phyloP scores from a whole-genome alignment of 2,113 vertebrate species.

The Myrmecobius fasciatus region DNA sequence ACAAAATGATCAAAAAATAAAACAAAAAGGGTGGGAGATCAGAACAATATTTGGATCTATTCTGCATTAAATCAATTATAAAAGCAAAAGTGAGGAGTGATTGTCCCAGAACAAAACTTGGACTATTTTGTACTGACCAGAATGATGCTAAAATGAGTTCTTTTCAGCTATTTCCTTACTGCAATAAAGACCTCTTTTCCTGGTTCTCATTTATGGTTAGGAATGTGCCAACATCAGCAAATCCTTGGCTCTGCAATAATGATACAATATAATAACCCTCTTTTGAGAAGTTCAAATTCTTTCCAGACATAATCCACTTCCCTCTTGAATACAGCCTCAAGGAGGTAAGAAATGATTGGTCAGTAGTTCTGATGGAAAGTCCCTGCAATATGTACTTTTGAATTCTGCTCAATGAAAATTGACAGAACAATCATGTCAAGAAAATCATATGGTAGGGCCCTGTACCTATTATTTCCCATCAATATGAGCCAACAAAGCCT shows the following conservation, averaged over 20 bases:
- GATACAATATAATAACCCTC: constrained; percentile 35
- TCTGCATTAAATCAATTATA: background rate
- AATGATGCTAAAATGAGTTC: background rate
- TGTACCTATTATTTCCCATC: background rate
- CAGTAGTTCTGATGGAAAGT: constrained; percentile 21
- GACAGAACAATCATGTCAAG: background rate
- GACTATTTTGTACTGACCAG: background rate
- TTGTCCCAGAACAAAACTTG: background rate
- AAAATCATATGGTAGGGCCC: background rate
- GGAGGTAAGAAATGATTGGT: constrained; percentile 8
- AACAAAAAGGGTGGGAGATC: background rate
- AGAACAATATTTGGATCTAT: background rate
- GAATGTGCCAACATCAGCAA: constrained; percentile 37
- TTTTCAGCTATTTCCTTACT: background rate
- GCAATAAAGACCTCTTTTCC: background rate
- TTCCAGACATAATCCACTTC: constrained; percentile 23
- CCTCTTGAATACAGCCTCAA: constrained; percentile 13
- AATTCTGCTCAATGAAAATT: constrained; percentile 5
- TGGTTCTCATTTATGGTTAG: constrained; percentile 35
- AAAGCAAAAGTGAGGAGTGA: background rate
- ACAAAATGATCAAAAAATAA: background rate
- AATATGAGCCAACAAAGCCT: background rate
- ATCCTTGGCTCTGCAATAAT: constrained; percentile 13
- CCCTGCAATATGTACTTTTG: constrained; percentile 23
- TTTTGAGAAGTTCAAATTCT: constrained; percentile 50